A percentile compares a stretch with the other conserved stretches of the same genome.
Evolutionary conservation across 1,140 invertebrate species (phyloP).

Genomic region (Sweltsa coloradensis): DNA sequence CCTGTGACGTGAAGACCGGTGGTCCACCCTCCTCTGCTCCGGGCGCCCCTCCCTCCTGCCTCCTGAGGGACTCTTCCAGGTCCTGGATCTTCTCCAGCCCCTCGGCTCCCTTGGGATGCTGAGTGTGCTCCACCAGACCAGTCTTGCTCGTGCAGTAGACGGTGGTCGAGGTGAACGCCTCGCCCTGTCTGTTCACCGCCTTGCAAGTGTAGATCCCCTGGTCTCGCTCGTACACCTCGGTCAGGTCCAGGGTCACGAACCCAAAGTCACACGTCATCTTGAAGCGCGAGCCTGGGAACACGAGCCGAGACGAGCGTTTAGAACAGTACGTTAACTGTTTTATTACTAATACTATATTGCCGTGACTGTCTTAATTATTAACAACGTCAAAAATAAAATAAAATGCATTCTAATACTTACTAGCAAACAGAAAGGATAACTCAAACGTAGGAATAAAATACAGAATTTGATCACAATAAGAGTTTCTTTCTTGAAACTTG

Average conservation of each 20-base stretch:
- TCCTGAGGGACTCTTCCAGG: constrained; percentile 72
- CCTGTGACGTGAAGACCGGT: constrained; percentile 74
- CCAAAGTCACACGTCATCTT: constrained; percentile 86
- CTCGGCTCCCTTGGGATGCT: constrained; percentile 86
- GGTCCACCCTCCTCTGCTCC: constrained; percentile 67
- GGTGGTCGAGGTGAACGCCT: constrained; percentile 84
- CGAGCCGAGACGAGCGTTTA: too few species aligned
- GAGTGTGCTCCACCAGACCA: constrained; percentile 72
- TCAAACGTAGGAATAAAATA: too few species aligned
- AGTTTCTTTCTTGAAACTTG: too few species aligned
- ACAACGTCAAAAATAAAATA: too few species aligned
- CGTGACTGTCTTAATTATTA: too few species aligned
- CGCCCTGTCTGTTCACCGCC: constrained; percentile 72
- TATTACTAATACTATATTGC: too few species aligned
- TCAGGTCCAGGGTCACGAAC: constrained; percentile 79
- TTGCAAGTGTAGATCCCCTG: constrained; percentile 89
- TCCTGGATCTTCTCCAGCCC: constrained; percentile 83
- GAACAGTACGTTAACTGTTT: too few species aligned
- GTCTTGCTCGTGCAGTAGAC: constrained; percentile 72
- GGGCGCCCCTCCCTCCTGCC: constrained; percentile 47
- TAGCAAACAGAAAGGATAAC: too few species aligned
- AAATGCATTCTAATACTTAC: too few species aligned
- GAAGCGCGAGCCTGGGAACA: constrained; percentile 47
- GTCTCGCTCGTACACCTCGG: constrained; percentile 83
- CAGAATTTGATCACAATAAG: too few species aligned